Evolutionary conservation across 2,888 invertebrate genomes (phyloP), one percentile per base, ranked within the genome.

Genomic region (Phanerotoma sp.): DNA sequence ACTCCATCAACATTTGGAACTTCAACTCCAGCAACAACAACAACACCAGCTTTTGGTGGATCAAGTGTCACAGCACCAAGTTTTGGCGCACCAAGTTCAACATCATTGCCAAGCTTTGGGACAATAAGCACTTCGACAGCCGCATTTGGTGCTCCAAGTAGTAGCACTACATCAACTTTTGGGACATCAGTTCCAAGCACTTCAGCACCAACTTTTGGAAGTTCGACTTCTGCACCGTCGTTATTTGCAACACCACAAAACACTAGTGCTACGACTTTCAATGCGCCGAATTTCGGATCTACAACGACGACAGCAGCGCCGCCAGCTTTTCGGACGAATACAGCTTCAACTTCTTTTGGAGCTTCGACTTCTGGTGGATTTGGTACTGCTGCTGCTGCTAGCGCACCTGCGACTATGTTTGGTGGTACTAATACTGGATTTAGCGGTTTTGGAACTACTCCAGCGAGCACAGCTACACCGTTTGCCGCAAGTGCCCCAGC

Each of bases 241-340:
- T 54, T 56, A 3, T 67, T 66, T 11, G 66, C 66, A 4, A 20
- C 56, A 3, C 20, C 57, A 1, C 11, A 56, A 4, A 57, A 11
- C 13, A 21, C 55, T 7, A 32, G 30, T 11, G 18, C 41, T 10
- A 7, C 53, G 5, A 44, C 56, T 35, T 44, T 35, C 42, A 38
- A 42, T 9, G 21, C 51, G 13, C 21, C 54, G 6, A n/a, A 44
- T 13, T 58, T 58, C 30, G 58, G 60, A 9, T n/a, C 49, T 16
- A 32, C 53, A 9, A 42, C 55, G 3, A 18, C 54, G 1, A 51
- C 53, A 5, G 35, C 54, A 10, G 38, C 56, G 1, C 59, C 55
- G 5, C 56, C 61, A 25, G 44, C 57, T 15, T 62, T 62, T 48
- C 58, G 55, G 7, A 41, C 60, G 1, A 16, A 54, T 2, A 47